phyloP scores from a whole-genome alignment of 2,797 vertebrate genomes.

The Mus caroli region DNA sequence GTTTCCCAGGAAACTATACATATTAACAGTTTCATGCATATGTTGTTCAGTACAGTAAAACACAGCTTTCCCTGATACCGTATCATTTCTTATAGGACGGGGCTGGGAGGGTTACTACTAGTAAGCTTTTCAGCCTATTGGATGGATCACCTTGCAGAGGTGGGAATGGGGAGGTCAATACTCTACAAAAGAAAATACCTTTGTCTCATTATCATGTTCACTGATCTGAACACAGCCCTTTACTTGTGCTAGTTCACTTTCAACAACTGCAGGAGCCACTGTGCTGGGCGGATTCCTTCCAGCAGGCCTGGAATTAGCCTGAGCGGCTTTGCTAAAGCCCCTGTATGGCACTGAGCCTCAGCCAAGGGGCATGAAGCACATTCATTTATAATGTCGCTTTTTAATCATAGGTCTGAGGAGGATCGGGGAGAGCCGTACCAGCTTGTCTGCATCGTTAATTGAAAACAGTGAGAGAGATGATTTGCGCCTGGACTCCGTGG shows the following conservation, averaged over 20 bases:
- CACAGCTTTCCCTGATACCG: background rate
- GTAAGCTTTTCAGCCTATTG: background rate
- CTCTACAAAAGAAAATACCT: background rate
- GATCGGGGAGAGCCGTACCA: background rate
- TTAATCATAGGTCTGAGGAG: constrained; percentile 10
- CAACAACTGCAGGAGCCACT: background rate
- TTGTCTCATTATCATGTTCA: background rate
- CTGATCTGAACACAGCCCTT: background rate
- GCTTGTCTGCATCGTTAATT: background rate
- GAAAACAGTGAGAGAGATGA: background rate
- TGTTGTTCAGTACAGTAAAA: background rate
- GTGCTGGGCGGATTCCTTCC: background rate
- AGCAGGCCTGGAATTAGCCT: background rate
- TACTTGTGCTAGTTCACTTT: background rate
- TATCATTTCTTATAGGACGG: background rate
- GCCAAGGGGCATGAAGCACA: background rate
- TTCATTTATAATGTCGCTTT: constrained; percentile 44
- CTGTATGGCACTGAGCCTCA: background rate
- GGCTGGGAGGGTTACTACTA: background rate
- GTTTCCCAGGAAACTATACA: background rate
- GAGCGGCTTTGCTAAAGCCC: background rate
- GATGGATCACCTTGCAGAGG: background rate
- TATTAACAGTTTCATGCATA: background rate
- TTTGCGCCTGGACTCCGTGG: background rate
- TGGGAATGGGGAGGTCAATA: background rate